A percentile compares a stretch with the other conserved stretches of the same genome.
phyloP scores from a whole-genome alignment of 2,888 invertebrate species.

The Branchellion lobata region DNA sequence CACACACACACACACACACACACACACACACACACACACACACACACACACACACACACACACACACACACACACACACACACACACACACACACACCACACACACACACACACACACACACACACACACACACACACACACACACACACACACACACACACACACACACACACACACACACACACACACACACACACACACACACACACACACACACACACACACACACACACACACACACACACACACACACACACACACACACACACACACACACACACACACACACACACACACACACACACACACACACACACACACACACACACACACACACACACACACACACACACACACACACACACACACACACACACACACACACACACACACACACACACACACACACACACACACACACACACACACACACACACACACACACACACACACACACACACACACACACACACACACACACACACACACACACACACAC shows the following conservation, averaged over 20 bases:
- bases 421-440: constrained; percentile 1
- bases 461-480: constrained; percentile 9
- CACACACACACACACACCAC: no score
- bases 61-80: no score
- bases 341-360: constrained; percentile 14
- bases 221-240: background rate
- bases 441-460: constrained; percentile 10
- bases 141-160: constrained; percentile 41
- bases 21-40: no score
- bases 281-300: constrained; percentile 13
- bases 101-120: constrained; percentile 38
- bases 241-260: background rate
- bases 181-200: constrained; percentile 44
- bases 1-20: no score
- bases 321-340: constrained; percentile 11
- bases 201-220: constrained; percentile 20
- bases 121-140: constrained; percentile 41
- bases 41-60: no score
- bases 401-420: constrained; percentile 13
- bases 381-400: constrained; percentile 14
- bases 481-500: constrained; percentile 7
- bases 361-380: constrained; percentile 14
- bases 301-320: constrained; percentile 14
- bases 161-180: constrained; percentile 28
- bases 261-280: background rate